Evolutionary conservation across 2,113 vertebrate species (phyloP).

Genomic region (Callipepla squamata): DNA sequence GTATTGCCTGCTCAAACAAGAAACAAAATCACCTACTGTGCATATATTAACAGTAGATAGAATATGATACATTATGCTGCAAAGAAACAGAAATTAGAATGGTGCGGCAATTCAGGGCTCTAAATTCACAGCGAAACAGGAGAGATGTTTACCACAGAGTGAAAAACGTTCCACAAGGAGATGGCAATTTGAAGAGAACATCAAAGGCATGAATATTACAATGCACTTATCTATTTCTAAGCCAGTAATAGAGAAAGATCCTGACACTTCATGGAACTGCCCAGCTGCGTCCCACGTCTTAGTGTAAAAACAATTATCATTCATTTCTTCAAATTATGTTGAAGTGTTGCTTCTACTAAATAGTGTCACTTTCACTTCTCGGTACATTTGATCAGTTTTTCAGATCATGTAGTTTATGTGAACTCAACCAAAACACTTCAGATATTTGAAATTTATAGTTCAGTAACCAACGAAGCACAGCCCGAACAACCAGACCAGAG

Average conservation of each 20-base stretch:
- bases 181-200: not conserved
- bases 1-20: slow-evolving; percentile 39
- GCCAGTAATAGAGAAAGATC: not conserved
- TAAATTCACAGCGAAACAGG: slow-evolving; percentile 24
- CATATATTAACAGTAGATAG: slow-evolving; percentile 26
- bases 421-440: not conserved
- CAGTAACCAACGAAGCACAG: not conserved
- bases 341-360: slow-evolving; percentile 24
- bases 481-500: not conserved
- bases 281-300: not conserved
- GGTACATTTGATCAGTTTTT: not conserved
- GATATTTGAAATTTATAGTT: not conserved
- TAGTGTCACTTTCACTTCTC: not conserved
- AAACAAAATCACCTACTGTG: slow-evolving; percentile 15
- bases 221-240: slow-evolving; percentile 24
- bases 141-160: not conserved
- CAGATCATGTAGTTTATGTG: not conserved
- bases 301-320: slow-evolving; percentile 34
- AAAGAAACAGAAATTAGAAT: slow-evolving; percentile 32
- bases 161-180: slow-evolving; percentile 28
- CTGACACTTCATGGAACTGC: slow-evolving; percentile 1
- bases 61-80: not conserved
- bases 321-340: slow-evolving; percentile 1
- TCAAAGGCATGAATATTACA: slow-evolving; percentile 37
- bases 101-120: not conserved